Evolutionary conservation across 2,113 vertebrate genomes (phyloP).

Genomic region (Odontophorus gujanensis): DNA sequence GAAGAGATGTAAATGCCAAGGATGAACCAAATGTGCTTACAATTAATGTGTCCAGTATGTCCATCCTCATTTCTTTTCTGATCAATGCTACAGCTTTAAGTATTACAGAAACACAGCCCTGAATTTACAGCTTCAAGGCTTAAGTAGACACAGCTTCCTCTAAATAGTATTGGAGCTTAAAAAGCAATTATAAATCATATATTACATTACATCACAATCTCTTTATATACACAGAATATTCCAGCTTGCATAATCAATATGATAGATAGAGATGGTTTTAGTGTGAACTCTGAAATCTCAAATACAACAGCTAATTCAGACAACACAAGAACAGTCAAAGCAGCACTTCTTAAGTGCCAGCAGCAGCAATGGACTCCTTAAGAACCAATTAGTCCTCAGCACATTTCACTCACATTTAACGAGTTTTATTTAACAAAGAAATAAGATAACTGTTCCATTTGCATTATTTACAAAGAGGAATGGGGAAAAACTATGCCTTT

Average conservation of each 20-base stretch:
- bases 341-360: not conserved
- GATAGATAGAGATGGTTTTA: not conserved
- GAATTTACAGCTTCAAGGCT: conserved; percentile 6
- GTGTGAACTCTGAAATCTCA: not conserved
- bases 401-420: not conserved
- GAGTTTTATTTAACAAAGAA: not conserved
- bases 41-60: not conserved
- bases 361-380: not conserved
- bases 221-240: not conserved
- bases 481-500: accelerated
- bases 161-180: conserved; percentile 18
- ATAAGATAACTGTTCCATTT: too few relatives aligned
- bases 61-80: conserved; percentile 7
- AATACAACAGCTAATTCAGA: not conserved
- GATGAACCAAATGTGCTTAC: not conserved
- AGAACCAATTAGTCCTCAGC: not conserved
- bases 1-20: not conserved
- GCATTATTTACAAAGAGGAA: not conserved
- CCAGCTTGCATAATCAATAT: conserved; percentile 16
- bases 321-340: not conserved
- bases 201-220: conserved; percentile 20
- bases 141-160: not conserved
- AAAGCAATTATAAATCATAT: conserved; percentile 9
- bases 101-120: not conserved
- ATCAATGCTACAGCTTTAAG: not conserved